These are phyloP conservation scores for Regulus satrapa DNA, from an alignment of 2,113 vertebrate species.

Conservation along the genomic window DNA sequence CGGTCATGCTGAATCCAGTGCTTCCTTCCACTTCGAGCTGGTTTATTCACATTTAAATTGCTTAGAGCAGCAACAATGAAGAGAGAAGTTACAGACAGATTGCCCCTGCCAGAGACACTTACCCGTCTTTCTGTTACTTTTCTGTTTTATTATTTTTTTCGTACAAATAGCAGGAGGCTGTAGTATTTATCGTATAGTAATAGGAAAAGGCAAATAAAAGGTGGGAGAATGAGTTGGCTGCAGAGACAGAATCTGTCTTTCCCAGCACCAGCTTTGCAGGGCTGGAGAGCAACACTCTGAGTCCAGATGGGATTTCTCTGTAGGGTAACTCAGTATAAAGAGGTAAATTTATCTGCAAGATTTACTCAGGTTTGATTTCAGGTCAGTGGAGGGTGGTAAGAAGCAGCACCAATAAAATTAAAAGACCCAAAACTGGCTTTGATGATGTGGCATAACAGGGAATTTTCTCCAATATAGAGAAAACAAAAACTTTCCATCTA, in stretches of 20 bases:
- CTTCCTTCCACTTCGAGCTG: background rate
- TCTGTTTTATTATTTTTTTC: background rate
- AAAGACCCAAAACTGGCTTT: background rate
- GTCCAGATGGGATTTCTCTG: background rate
- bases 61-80: background rate
- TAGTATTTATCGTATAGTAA: background rate
- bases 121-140: background rate
- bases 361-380: background rate
- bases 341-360: background rate
- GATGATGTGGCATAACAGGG: background rate
- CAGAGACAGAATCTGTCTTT: background rate
- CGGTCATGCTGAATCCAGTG: background rate
- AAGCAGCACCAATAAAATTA: background rate
- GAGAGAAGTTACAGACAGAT: background rate
- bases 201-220: background rate
- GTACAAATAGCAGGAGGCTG: background rate
- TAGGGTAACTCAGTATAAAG: background rate
- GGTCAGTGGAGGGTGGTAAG: background rate
- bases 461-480: background rate
- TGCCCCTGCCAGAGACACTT: accelerated
- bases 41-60: background rate
- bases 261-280: background rate
- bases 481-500: background rate
- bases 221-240: background rate
- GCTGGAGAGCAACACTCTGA: background rate